These are phyloP conservation scores for pig (Sus scrofa) DNA, from an alignment of 2,113 vertebrate genomes.

Conservation along the genomic window T2T-Sscrofa CM000830.6:123656001-123656500, in stretches of 20 bases:
- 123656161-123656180: neutral
- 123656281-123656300: conserved; percentile 16
- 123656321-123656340: neutral
- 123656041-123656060: too few relatives aligned
- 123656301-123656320: conserved; percentile 33
- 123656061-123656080: too few relatives aligned
- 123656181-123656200: neutral
- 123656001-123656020: too few relatives aligned
- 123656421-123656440: neutral
- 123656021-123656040: too few relatives aligned
- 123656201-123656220: neutral
- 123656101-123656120: too few relatives aligned
- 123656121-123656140: too few relatives aligned
- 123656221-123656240: neutral
- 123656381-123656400: neutral
- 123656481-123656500: neutral
- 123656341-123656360: conserved; percentile 6
- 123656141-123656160: too few relatives aligned
- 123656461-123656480: neutral
- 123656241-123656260: conserved; percentile 11
- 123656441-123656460: too few relatives aligned
- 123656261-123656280: conserved; percentile 20
- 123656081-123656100: too few relatives aligned
- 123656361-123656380: neutral
- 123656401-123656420: neutral